A percentile compares a stretch with the other conserved stretches of the same genome.
Evolutionary conservation across 2,797 vertebrate species (phyloP).

Genomic region (Sciaenops ocellatus): DNA sequence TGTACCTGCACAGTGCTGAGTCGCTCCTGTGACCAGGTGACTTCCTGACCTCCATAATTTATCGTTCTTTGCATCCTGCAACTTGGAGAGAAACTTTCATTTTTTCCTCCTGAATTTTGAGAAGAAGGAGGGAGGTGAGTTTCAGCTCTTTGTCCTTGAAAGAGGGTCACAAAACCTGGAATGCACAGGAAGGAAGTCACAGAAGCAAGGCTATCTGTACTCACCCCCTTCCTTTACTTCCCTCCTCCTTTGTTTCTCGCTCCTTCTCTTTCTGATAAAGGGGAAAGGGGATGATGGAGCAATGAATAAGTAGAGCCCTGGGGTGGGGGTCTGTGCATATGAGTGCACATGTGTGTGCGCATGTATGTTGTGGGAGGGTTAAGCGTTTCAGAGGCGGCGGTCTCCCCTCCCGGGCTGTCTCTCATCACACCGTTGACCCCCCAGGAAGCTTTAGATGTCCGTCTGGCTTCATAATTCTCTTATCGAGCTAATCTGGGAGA

Average conservation of each 20-base stretch:
- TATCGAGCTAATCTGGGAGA: constrained; percentile 88
- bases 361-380: constrained; percentile 68
- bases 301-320: constrained; percentile 56
- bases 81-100: constrained; percentile 36
- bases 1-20: constrained; percentile 62
- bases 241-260: constrained; percentile 77
- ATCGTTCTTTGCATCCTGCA: constrained; percentile 62
- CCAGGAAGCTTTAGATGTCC: constrained; percentile 90
- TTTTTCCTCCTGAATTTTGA: constrained; percentile 53
- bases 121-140: constrained; percentile 49
- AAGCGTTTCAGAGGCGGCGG: constrained; percentile 79
- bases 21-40: constrained; percentile 66
- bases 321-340: constrained; percentile 52
- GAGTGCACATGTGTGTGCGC: constrained; percentile 57
- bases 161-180: constrained; percentile 84
- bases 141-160: constrained; percentile 83
- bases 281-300: constrained; percentile 74
- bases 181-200: constrained; percentile 84
- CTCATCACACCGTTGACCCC: constrained; percentile 88
- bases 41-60: constrained; percentile 69
- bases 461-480: constrained; percentile 89
- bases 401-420: constrained; percentile 85
- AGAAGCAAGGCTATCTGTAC: constrained; percentile 82
- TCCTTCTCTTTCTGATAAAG: constrained; percentile 77
- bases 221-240: constrained; percentile 73